A percentile compares a stretch with the other conserved stretches of the same genome.
phyloP scores from a whole-genome alignment of 2,113 vertebrate genomes.

The Cepphus grylle region DNA sequence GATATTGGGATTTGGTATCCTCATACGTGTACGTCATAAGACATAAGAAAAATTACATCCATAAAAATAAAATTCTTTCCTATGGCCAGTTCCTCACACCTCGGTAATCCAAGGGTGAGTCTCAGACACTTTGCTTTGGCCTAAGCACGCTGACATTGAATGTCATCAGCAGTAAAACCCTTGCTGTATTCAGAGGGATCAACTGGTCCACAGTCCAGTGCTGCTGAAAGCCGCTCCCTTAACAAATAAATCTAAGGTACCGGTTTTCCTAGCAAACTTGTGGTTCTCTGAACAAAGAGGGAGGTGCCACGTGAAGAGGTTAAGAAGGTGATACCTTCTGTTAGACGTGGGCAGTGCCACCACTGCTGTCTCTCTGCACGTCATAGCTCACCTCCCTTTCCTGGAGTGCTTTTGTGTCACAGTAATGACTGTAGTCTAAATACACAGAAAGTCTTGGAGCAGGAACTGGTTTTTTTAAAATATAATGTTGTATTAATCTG shows the following conservation, averaged over 20 bases:
- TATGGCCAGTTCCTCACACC: not conserved
- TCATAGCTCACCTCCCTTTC: not conserved
- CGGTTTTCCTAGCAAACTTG: not conserved
- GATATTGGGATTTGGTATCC: not conserved
- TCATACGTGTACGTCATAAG: not conserved
- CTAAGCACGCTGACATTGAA: not conserved
- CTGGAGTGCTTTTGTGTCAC: not conserved
- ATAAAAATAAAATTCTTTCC: not conserved
- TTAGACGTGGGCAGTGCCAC: not conserved
- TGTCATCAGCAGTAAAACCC: not conserved
- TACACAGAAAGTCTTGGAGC: not conserved
- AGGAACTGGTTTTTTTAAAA: not conserved
- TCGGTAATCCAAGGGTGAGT: not conserved
- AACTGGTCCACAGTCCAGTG: not conserved
- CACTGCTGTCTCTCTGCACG: not conserved
- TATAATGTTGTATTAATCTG: not conserved
- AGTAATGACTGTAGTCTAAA: not conserved
- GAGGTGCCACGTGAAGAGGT: not conserved
- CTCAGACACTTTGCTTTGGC: not conserved
- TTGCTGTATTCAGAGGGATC: not conserved
- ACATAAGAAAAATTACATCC: not conserved
- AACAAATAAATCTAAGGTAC: not conserved
- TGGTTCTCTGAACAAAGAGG: not conserved
- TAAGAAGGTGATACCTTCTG: not conserved
- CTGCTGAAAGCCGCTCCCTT: not conserved